Evolutionary conservation across 53 echinoderm and acorn worm genomes (phyloP).

Genomic region (Pentamera pediparva): DNA sequence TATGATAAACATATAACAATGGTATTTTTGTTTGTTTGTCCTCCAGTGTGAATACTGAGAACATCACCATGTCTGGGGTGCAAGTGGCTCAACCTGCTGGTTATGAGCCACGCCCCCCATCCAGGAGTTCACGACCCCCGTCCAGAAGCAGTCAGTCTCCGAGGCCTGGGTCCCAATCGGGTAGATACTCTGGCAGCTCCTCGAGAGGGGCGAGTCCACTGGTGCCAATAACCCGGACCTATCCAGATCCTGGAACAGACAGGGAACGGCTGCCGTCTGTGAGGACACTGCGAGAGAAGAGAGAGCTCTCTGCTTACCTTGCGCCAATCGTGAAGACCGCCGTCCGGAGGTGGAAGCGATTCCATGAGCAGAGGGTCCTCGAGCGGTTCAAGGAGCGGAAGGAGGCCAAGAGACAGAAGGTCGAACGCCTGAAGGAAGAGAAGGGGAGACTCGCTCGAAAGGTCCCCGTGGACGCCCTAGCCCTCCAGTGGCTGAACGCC

Average conservation of each 20-base stretch:
- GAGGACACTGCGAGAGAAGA: conserved; percentile 55
- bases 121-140: conserved; percentile 78
- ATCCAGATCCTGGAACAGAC: conserved; percentile 38
- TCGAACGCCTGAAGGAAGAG: conserved; percentile 64
- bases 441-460: conserved; percentile 72
- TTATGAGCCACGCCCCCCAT: conserved; percentile 58
- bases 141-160: conserved; percentile 62
- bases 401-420: conserved; percentile 50
- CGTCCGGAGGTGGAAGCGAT: conserved; percentile 94
- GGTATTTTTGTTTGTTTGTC: too few species aligned
- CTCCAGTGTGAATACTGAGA: too few species aligned
- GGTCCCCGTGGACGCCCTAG: conserved; percentile 82
- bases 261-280: conserved; percentile 68
- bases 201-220: neutral
- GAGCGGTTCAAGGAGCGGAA: conserved; percentile 79
- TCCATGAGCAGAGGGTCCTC: conserved; percentile 87
- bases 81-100: conserved; percentile 47
- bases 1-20: too few species aligned
- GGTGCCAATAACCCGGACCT: conserved; percentile 34
- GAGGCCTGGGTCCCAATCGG: conserved; percentile 49
- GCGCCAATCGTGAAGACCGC: conserved; percentile 86
- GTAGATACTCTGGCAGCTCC: conserved; percentile 56
- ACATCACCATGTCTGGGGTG: conserved; percentile 47
- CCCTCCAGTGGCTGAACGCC: conserved; percentile 80
- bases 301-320: conserved; percentile 78